A percentile compares a stretch with the other conserved stretches of the same genome.
Evolutionary conservation across 2,888 invertebrate species (phyloP).

Genomic region (Drosophila kanekoi): DNA sequence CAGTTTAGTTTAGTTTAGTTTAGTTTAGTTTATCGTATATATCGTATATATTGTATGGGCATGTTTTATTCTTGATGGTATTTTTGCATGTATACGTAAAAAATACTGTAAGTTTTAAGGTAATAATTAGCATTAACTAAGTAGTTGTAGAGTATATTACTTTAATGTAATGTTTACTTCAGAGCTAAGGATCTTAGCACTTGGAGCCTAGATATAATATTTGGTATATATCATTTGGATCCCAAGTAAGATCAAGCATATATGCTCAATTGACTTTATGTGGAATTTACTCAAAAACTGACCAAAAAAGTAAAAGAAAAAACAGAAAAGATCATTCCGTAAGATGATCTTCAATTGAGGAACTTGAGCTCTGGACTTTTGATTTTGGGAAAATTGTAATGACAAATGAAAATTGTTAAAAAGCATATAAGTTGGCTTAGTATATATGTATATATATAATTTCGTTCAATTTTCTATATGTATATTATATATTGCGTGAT

Average conservation of each 20-base stretch:
- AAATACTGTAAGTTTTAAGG: slow-evolving; percentile 19
- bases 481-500: slow-evolving; percentile 15
- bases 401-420: slow-evolving; percentile 55
- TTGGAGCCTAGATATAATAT: neutral
- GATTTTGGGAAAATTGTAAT: slow-evolving; percentile 34
- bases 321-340: slow-evolving; percentile 19
- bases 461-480: slow-evolving; percentile 14
- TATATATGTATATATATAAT: slow-evolving; percentile 6
- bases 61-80: slow-evolving; percentile 13
- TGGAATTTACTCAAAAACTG: slow-evolving; percentile 18
- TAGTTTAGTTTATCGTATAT: slow-evolving; percentile 42
- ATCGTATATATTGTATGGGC: slow-evolving; percentile 26
- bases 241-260: neutral
- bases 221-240: neutral
- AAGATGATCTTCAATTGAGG: slow-evolving; percentile 7
- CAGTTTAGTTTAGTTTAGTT: slow-evolving; percentile 35
- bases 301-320: slow-evolving; percentile 3
- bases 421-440: slow-evolving; percentile 47
- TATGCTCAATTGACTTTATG: slow-evolving; percentile 7
- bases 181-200: neutral
- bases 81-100: slow-evolving; percentile 37
- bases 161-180: slow-evolving; percentile 28
- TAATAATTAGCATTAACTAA: slow-evolving; percentile 32
- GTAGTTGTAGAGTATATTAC: slow-evolving; percentile 28
- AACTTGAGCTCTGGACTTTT: slow-evolving; percentile 13